phyloP scores from a whole-genome alignment of 37 sponge, comb jelly and placozoan genomes.

The Lycopodina hypogea region DNA sequence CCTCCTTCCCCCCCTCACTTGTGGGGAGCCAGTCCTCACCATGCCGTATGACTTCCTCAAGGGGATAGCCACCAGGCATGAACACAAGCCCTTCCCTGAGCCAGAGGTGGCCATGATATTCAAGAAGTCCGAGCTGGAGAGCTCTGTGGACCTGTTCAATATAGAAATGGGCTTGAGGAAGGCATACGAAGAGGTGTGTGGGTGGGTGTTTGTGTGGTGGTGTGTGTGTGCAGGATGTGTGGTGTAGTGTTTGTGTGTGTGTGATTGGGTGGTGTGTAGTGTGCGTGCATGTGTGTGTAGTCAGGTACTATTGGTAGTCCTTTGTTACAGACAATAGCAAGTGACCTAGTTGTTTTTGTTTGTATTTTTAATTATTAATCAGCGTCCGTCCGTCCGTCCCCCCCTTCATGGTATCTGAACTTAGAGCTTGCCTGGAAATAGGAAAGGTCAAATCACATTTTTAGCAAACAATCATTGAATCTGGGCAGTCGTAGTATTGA shows the following conservation, averaged over 20 bases:
- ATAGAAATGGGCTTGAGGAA: conserved; percentile 58
- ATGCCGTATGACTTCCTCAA: conserved; percentile 44
- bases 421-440: too few species aligned
- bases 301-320: too few species aligned
- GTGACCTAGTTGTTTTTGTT: too few species aligned
- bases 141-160: conserved; percentile 57
- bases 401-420: too few species aligned
- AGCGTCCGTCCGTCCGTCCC: too few species aligned
- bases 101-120: conserved; percentile 87
- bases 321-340: too few species aligned
- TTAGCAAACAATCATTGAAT: too few species aligned
- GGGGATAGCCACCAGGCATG: conserved; percentile 57
- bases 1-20: conserved; percentile 33
- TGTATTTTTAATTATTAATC: too few species aligned
- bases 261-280: too few species aligned
- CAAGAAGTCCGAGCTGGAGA: conserved; percentile 54
- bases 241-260: background rate
- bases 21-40: conserved; percentile 49
- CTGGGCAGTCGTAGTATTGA: too few species aligned
- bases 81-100: conserved; percentile 64
- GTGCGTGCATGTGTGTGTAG: too few species aligned
- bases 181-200: conserved; percentile 56
- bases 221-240: background rate
- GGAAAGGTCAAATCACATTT: too few species aligned
- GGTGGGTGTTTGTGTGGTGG: background rate